Evolutionary conservation across 2,888 invertebrate species (phyloP), one percentile per base, ranked within the genome.

Genomic region (Aphodius sticticus): DNA sequence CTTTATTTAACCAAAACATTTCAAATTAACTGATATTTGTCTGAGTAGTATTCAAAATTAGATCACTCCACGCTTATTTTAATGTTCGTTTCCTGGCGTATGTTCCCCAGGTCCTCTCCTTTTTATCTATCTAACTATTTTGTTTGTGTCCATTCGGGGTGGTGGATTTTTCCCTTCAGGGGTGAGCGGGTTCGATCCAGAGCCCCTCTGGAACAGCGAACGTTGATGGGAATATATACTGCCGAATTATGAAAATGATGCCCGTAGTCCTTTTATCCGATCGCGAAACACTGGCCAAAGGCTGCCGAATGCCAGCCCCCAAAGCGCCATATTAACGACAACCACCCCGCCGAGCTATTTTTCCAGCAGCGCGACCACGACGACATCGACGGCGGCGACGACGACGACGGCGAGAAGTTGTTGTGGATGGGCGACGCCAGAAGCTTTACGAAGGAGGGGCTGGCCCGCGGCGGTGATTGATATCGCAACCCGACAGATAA

Each of bases 231-330:
- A 91, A 91, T 91, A 91, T 91, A 91, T 91, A 91, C 91, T 90
- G 90, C 90, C 89, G 89, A 91, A 91, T 91, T 91, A 91, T 91
- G 91, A 91, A 91, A 91, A 91, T 91, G 89, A 90, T 86, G 86
- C 86, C 78, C 78, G 76, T 36, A 35, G 74, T 74, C 74, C 70
- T 81, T 79, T 78, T 77, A 77, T 77, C 81, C 81, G 74, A 80
- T 78, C 78, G 79, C 78, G 77, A 77, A 76, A 79, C 76, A 81
- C 74, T 72, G 74, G 77, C 79, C 71, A 37, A 74, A 74, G 74
- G 74, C 36, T 74, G 74, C 35, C 74, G 74, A 74, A 74, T 36
- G 36, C 74, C 38, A 38, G 38, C 16, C 78, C 26, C 74, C 71
- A 36, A 37, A 70, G 74, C 74, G 74, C 74, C 74, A 37, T 74